Percentiles rank a stretch among this genome's conserved stretches.
phyloP scores from a whole-genome alignment of 2,888 invertebrate species.

The Cryptosula pallasiana region DNA sequence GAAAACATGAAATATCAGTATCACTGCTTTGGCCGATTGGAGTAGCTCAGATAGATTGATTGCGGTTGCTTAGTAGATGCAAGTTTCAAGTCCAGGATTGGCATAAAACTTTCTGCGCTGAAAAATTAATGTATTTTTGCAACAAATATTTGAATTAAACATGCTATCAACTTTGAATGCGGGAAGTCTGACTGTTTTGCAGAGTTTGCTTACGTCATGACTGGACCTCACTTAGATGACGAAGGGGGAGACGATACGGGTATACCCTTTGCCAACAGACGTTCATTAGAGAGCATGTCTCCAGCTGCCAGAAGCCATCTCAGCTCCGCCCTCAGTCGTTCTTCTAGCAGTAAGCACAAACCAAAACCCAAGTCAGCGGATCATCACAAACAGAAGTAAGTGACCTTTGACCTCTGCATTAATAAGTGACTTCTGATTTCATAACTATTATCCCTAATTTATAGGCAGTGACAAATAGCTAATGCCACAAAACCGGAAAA shows the following conservation, averaged over 20 bases:
- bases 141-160: too few relatives aligned
- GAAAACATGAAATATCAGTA: too few relatives aligned
- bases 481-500: too few relatives aligned
- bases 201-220: constrained; percentile 20
- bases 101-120: neutral
- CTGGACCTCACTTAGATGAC: constrained; percentile 8
- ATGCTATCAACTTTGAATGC: too few relatives aligned
- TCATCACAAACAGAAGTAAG: neutral
- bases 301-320: neutral
- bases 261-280: neutral
- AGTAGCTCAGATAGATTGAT: too few relatives aligned
- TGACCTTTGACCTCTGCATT: neutral
- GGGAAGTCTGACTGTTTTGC: too few relatives aligned
- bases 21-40: too few relatives aligned
- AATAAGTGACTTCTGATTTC: too few relatives aligned
- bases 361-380: neutral
- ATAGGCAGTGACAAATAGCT: too few relatives aligned
- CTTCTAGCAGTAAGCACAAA: neutral
- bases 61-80: too few relatives aligned
- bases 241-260: neutral
- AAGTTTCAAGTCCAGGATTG: too few relatives aligned
- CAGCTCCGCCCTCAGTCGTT: neutral
- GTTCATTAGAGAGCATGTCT: neutral
- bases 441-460: too few relatives aligned
- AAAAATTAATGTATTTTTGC: neutral